These are phyloP conservation scores for Muntiacus reevesi DNA, from an alignment of 2,113 vertebrate species.

Conservation along the genomic window DNA sequence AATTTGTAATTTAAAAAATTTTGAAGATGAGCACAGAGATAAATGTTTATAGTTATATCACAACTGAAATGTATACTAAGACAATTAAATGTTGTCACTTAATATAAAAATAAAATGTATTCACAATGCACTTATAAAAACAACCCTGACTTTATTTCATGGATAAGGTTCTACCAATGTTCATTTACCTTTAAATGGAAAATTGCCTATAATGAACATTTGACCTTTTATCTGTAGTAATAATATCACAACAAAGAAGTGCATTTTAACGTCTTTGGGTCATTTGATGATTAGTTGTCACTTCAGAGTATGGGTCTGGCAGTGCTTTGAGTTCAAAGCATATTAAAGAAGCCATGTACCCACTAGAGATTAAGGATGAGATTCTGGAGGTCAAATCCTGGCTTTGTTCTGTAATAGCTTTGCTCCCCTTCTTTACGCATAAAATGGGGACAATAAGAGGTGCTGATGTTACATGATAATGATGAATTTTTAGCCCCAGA, in stretches of 20 bases:
- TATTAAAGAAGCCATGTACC: not conserved
- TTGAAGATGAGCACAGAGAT: not conserved
- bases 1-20: not conserved
- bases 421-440: not conserved
- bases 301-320: not conserved
- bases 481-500: not conserved
- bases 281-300: not conserved
- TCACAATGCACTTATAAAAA: not conserved
- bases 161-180: not conserved
- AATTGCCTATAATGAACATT: not conserved
- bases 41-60: not conserved
- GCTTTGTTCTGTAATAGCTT: not conserved
- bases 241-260: not conserved
- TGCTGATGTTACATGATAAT: not conserved
- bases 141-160: not conserved
- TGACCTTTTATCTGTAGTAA: not conserved
- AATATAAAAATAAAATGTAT: not conserved
- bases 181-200: conserved; percentile 9
- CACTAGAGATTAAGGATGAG: not conserved
- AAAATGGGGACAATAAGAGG: not conserved
- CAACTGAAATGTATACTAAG: not conserved
- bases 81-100: not conserved
- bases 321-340: not conserved
- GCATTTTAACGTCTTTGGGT: not conserved
- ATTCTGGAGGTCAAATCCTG: not conserved